Base-by-base conservation (phyloP, 2,797 vertebrate genomes). In the Apodemus agrarius region DNA sequence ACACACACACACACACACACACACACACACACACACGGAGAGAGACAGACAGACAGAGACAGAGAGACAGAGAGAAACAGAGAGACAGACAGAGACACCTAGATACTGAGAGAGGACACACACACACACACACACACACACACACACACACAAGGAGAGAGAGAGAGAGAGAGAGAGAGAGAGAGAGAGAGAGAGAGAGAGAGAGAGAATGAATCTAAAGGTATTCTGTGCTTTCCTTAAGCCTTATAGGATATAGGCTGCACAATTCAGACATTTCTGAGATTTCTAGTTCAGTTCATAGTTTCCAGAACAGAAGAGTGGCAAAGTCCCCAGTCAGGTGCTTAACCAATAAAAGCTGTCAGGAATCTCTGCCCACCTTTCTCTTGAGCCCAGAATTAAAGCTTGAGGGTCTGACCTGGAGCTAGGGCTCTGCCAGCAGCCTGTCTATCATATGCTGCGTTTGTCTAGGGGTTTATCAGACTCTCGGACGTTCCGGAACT, bases 141-240 rank as follows among this genome's bases (percentile, higher is more conserved):
- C 43, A 76, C 40, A 46, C 40, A 74, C 19, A 82, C 1, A 59
- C 16, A 52, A 16, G n/a, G 16, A 69, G 67, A n/a, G 67, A n/a
- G 34, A n/a, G 67, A 69, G n/a, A 10, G 5, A 76, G 40, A 43
- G 9, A 24, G 40, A 29, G 9, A 43, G 72, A 76, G 6, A 31
- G 11, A 79, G 9, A n/a, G 78, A 80, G 16, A n/a, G 19, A 52
- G 16, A 21, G 3, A 34, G 46, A 34, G 29, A n/a, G 16, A 31
- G 31, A 54, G 31, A 54, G 49, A 19, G 37, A 49, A 4, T 0
- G 11, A n/a, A n/a, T 82, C 40, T 49, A 86, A 72, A 43, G 89
- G 72, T 69, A 52, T 49, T 93, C 82, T 93, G 37, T 87, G 46
- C 57, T 90, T 92, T 19, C 40, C n/a, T 90, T 75, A 74, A 67